A percentile compares a stretch with the other conserved stretches of the same genome.
Conservation (phyloP, 2,797 vertebrate genomes). For the Amblyopsis hoosieri region DNA sequence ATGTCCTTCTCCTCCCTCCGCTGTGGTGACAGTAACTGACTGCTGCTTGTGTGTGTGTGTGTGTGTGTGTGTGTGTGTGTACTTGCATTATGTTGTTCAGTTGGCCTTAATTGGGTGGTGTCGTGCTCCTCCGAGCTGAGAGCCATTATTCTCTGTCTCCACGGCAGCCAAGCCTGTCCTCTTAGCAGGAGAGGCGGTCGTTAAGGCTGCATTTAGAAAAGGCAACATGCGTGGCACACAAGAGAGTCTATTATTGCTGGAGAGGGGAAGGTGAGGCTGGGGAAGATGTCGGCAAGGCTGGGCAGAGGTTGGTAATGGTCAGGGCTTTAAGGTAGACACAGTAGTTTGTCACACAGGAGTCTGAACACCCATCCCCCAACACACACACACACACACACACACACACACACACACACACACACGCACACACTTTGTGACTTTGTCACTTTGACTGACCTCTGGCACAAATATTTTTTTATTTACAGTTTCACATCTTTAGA, state of each 20-base stretch:
- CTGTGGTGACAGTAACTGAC: conserved; percentile 34
- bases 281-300: neutral
- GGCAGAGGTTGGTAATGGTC: conserved; percentile 31
- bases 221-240: conserved; percentile 41
- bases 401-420: conserved; percentile 1
- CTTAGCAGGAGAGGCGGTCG: conserved; percentile 38
- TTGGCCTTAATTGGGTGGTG: conserved; percentile 51
- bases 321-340: conserved; percentile 40
- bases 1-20: conserved; percentile 47
- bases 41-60: conserved; percentile 13
- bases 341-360: conserved; percentile 16
- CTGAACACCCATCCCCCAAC: conserved; percentile 18
- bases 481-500: conserved; percentile 48
- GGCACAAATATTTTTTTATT: conserved; percentile 45
- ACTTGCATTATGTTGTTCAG: conserved; percentile 24
- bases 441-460: conserved; percentile 53
- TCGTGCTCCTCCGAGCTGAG: conserved; percentile 32
- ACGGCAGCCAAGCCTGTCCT: conserved; percentile 33
- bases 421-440: neutral
- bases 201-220: conserved; percentile 48
- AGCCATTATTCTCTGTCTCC: conserved; percentile 47
- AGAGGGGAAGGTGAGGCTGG: conserved; percentile 32
- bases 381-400: conserved; percentile 15
- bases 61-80: conserved; percentile 11
- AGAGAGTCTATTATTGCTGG: conserved; percentile 68